These are phyloP conservation scores for Drosophila burlai DNA, from an alignment of 1,140 invertebrate genomes.

Conservation along the genomic window DNA sequence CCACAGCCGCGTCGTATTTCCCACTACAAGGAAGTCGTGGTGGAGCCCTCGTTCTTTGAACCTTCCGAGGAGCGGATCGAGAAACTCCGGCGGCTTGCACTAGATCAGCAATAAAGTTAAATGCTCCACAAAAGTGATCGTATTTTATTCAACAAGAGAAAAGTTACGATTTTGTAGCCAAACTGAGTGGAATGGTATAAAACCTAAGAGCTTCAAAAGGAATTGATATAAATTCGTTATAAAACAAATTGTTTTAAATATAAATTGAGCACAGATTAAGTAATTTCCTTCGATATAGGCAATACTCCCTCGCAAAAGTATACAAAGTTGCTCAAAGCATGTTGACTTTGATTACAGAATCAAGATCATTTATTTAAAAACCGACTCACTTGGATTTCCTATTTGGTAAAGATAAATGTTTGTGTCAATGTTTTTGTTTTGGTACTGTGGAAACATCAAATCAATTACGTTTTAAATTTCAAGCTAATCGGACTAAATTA, in stretches of 20 bases:
- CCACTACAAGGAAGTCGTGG: slow-evolving; percentile 33
- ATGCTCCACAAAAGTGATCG: neutral
- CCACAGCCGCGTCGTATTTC: slow-evolving; percentile 41
- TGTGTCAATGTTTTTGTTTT: neutral
- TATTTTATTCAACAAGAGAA: slow-evolving; percentile 8
- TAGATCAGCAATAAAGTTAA: slow-evolving; percentile 40
- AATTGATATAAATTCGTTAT: neutral
- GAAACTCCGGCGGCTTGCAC: slow-evolving; percentile 34
- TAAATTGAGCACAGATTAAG: slow-evolving; percentile 4
- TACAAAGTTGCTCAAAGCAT: neutral
- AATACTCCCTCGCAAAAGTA: neutral
- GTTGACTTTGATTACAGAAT: slow-evolving; percentile 3
- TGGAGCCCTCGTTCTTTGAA: slow-evolving; percentile 46
- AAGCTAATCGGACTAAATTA: neutral
- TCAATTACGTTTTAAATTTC: neutral
- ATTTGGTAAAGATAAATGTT: slow-evolving; percentile 28
- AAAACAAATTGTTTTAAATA: neutral
- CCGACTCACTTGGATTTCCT: slow-evolving; percentile 6
- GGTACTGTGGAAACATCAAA: neutral
- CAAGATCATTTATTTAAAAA: slow-evolving; percentile 7
- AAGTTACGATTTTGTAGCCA: neutral
- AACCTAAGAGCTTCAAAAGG: too few species aligned
- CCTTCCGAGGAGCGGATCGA: slow-evolving; percentile 29
- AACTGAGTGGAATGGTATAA: neutral
- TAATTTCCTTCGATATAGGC: neutral